A percentile compares a stretch with the other conserved stretches of the same genome.
These are phyloP conservation scores for Chrysodeixis includens DNA, from an alignment of 2,888 invertebrate species.

Conservation along the genomic window DNA sequence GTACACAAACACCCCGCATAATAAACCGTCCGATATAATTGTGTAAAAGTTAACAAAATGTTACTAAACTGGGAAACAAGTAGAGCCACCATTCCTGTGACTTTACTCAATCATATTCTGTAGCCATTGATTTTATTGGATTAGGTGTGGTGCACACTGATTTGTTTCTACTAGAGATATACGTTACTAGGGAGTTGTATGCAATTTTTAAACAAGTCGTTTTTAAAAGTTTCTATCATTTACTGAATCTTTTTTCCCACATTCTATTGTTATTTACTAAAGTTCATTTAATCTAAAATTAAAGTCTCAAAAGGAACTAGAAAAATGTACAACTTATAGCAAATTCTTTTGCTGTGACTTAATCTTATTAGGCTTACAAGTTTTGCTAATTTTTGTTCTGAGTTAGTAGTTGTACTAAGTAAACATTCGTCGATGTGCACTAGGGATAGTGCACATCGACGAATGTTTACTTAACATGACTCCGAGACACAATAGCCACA, in stretches of 20 bases:
- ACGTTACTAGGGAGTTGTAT: background rate
- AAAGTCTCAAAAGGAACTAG: too few species aligned
- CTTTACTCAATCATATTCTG: slow-evolving; percentile 60
- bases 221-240: too few species aligned
- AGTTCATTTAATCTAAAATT: too few species aligned
- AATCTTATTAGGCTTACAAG: too few species aligned
- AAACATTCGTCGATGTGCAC: slow-evolving; percentile 12
- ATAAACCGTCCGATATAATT: slow-evolving; percentile 65
- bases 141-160: slow-evolving; percentile 60
- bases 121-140: slow-evolving; percentile 69
- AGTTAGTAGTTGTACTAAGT: too few species aligned
- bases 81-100: slow-evolving; percentile 74
- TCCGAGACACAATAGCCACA: slow-evolving; percentile 59
- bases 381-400: too few species aligned
- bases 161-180: slow-evolving; percentile 2
- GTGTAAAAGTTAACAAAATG: slow-evolving; percentile 62
- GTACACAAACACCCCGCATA: slow-evolving; percentile 84
- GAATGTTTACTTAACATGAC: slow-evolving; percentile 51
- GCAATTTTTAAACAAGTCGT: too few species aligned
- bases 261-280: too few species aligned
- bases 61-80: slow-evolving; percentile 75
- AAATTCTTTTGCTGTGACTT: too few species aligned
- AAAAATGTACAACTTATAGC: too few species aligned
- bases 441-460: too few species aligned
- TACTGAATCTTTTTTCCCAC: too few species aligned